phyloP scores from a whole-genome alignment of 2,113 vertebrate genomes.

The Crocuta crocuta region DNA sequence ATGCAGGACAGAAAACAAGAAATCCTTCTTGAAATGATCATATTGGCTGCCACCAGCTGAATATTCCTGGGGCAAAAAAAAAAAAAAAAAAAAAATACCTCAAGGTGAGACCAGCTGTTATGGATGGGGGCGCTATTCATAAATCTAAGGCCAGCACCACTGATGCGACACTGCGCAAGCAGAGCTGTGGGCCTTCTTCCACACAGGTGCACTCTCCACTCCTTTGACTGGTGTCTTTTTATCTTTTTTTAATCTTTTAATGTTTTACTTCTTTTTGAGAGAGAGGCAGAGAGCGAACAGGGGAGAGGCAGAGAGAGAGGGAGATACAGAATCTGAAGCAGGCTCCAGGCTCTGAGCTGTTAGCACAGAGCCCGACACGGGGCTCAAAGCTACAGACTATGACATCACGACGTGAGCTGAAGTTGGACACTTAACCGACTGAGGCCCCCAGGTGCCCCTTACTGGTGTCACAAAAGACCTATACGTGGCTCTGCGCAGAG shows the following conservation, averaged over 20 bases:
- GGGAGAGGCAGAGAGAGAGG: too few species aligned
- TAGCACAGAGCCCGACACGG: too few species aligned
- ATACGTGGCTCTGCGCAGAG: neutral
- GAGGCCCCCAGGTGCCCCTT: too few species aligned
- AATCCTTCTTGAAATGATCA: neutral
- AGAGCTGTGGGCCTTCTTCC: rapidly evolving
- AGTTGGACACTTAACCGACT: too few species aligned
- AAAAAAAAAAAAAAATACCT: neutral
- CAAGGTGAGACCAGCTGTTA: rapidly evolving
- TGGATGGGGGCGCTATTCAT: rapidly evolving
- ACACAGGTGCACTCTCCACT: rapidly evolving
- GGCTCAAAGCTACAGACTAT: too few species aligned
- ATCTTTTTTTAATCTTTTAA: too few species aligned
- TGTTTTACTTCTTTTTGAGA: too few species aligned
- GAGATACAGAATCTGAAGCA: too few species aligned
- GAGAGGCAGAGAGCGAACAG: too few species aligned
- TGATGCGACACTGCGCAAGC: rapidly evolving
- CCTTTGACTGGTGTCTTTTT: rapidly evolving
- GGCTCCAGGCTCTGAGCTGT: too few species aligned
- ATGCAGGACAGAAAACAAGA: neutral
- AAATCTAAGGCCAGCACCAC: rapidly evolving
- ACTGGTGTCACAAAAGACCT: rapidly evolving
- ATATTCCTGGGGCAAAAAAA: neutral
- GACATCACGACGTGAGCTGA: too few species aligned
- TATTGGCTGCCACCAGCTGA: neutral